A percentile compares a stretch with the other conserved stretches of the same genome.
Conservation (phyloP, 2,797 vertebrate species). For the Psittacula derbiana region DNA sequence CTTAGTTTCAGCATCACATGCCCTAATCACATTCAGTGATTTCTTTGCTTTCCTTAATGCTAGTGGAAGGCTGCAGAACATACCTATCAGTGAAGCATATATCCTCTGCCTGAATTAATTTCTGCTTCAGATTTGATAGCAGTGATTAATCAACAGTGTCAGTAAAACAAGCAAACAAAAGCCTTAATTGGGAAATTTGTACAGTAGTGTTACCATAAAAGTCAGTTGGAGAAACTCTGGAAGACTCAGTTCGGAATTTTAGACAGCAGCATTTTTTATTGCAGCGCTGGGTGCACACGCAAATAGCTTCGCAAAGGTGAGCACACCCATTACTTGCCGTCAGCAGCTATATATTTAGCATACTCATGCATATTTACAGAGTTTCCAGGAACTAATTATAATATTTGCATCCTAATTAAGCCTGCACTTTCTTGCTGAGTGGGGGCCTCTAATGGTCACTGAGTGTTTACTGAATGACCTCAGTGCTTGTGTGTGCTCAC, state of each 20-base stretch:
- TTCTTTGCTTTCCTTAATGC: neutral
- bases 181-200: neutral
- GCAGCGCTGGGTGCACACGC: neutral
- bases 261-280: neutral
- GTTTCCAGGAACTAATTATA: neutral
- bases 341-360: neutral
- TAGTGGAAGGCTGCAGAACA: neutral
- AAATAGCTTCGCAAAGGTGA: neutral
- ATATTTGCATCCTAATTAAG: neutral
- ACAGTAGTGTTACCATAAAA: neutral
- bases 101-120: neutral
- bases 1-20: neutral
- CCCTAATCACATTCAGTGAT: neutral
- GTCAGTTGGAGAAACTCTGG: neutral
- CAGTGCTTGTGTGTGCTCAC: accelerated
- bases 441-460: neutral
- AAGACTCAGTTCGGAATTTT: neutral
- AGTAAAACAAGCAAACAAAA: neutral
- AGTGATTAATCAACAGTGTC: neutral
- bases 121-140: neutral
- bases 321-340: neutral
- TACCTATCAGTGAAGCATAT: neutral
- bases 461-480: neutral
- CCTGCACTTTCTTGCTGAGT: neutral
- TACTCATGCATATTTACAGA: neutral